Base-by-base conservation (phyloP, 2,888 invertebrate genomes). In the Pachydiplax longipennis region DNA sequence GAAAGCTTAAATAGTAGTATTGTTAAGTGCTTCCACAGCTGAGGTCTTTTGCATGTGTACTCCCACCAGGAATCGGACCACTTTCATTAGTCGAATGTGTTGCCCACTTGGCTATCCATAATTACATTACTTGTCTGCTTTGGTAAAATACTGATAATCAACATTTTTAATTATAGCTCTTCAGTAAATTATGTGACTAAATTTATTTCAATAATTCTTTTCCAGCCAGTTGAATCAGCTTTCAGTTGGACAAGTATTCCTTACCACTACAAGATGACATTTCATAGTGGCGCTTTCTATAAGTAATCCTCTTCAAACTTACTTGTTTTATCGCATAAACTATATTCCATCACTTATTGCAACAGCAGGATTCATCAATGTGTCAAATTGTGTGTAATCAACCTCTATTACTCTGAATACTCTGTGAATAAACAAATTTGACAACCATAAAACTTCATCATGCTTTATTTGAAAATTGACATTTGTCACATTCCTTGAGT, bases 301-400 rank as follows among this genome's bases (percentile, higher is more conserved):
- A 37, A 61, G 31, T 87, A 87, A 37, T 58, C 61, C 61, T 61
- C 65, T 87, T 61, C 13, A 37, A 87, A 87, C 22, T 37, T 65
- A 65, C 61, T 87, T 61, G 61, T 65, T 37, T 15, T 37, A 61
- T 61, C 61, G 53, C n/a, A 22, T 35, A 87, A 35, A 12, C 61
- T 65, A 12, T 87, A 87, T 87, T 87, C 87, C 87, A 87, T 31
- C 37, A 87, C 31, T 61, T 37, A 61, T 22, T 22, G 18, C n/a
- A 61, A 61, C 61, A 87, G 40, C 87, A n/a, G 87, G 87, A 58
- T 37, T 37, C 18, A 37, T 61, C 87, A 65, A 61, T n/a, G 61
- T 61, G 61, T 87, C 87, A 87, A 87, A 87, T 87, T 53, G 65
- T 87, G 61, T 87, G 18, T 61, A 87, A 61, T 8, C 65, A 65